phyloP scores from a whole-genome alignment of 2,888 invertebrate genomes.

The Limnephilus lunatus region DNA sequence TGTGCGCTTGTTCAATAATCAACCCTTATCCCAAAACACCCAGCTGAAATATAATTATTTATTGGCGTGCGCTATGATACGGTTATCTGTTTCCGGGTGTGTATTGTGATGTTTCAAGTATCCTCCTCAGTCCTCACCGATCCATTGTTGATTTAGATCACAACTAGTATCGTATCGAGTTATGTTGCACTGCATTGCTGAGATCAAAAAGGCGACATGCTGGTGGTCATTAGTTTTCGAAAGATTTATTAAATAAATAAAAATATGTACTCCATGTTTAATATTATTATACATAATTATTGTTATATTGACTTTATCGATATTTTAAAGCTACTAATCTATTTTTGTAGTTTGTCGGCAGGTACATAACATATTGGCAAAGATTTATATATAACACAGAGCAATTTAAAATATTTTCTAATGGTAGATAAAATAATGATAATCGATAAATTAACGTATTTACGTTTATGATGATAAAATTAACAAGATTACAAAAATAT shows the following conservation, averaged over 20 bases:
- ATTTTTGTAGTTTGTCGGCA: too few relatives aligned
- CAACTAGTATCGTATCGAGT: neutral
- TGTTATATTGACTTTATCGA: too few relatives aligned
- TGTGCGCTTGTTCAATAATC: conserved; percentile 21
- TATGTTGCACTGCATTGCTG: neutral
- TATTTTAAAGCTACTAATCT: too few relatives aligned
- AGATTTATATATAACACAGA: too few relatives aligned
- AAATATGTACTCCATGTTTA: neutral
- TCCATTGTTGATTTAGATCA: conserved; percentile 17
- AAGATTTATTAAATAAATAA: neutral
- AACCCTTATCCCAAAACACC: conserved; percentile 51
- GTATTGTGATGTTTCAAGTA: conserved; percentile 20
- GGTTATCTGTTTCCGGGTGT: conserved; percentile 58
- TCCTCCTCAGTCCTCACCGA: neutral
- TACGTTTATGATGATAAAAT: too few relatives aligned
- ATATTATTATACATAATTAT: neutral
- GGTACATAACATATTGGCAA: too few relatives aligned
- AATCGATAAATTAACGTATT: too few relatives aligned
- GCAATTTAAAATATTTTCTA: too few relatives aligned
- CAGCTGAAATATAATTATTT: conserved; percentile 63
- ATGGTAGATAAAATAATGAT: too few relatives aligned
- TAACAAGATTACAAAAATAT: too few relatives aligned
- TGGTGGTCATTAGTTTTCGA: neutral
- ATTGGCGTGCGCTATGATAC: conserved; percentile 60
- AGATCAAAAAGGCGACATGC: neutral